Base-by-base conservation (phyloP, 2,888 invertebrate species). In the Amphipyra tragopoginis region DNA sequence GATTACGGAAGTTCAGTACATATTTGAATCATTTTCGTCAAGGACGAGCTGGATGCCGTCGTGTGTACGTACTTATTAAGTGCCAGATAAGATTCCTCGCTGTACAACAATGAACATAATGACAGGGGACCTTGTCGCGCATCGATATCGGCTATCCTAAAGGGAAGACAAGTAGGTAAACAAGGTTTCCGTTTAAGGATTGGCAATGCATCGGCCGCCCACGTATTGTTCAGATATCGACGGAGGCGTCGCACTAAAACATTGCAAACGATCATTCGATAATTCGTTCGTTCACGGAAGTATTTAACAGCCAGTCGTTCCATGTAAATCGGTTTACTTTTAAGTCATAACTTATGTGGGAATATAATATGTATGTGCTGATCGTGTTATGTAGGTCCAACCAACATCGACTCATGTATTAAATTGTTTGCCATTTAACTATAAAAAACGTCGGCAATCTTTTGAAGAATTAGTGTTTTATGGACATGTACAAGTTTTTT, bases 201-300 rank as follows among this genome's bases (percentile, higher is more conserved):
- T 75, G 90, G 85, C 88, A 92, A 91, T 93, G 93, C 93, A 92
- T 91, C 90, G 92, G 81, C 90, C 91, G 90, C 94, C 94, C 89
- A 93, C 93, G 88, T 85, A 82, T 83, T 84, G 85, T 85, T 86
- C 87, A 82, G 85, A 84, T 86, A 90, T 86, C 84, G 86, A 88
- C 77, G 89, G 82, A 91, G 90, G 90, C 91, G 89, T 90, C 86
- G 84, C 82, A 89, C 88, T 90, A 88, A 88, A 91, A 88, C 87
- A 87, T 82, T 87, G 87, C 88, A 86, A 91, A 89, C 84, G 82
- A 88, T 88, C 85, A 89, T 92, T 92, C 82, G 89, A 86, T 87
- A 87, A 89, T 89, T 90, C 86, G 84, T 86, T 82, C 84, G 81
- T 86, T 90, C 89, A 79, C 93, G 93, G 94, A 93, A 93, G 91